phyloP scores from a whole-genome alignment of 1,140 invertebrate genomes.

The Platyscapa corneri region DNA sequence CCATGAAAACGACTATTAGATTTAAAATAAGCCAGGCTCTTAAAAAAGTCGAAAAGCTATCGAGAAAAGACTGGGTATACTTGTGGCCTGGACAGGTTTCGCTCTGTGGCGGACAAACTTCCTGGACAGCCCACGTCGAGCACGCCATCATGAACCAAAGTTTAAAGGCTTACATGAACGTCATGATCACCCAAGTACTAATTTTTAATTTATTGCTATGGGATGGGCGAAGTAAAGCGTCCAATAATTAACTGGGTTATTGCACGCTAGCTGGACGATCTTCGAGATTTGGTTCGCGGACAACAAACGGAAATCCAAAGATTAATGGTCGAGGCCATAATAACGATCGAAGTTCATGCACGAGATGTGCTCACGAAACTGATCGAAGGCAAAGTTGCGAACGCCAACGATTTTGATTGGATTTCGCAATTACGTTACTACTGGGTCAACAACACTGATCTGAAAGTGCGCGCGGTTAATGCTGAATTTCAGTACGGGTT shows the following conservation, averaged over 20 bases:
- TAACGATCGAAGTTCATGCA: constrained; percentile 83
- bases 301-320: constrained; percentile 81
- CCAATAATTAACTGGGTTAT: not conserved
- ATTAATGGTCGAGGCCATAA: constrained; percentile 79
- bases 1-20: constrained; percentile 79
- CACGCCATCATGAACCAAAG: constrained; percentile 71
- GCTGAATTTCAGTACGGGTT: constrained; percentile 78
- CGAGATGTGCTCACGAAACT: constrained; percentile 80
- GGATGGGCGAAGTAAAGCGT: not conserved
- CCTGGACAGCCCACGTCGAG: constrained; percentile 79
- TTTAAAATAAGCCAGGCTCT: constrained; percentile 76
- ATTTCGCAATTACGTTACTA: constrained; percentile 85
- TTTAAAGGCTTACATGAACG: constrained; percentile 71
- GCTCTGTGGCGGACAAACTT: constrained; percentile 79
- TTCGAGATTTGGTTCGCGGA: constrained; percentile 78
- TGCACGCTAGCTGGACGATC: constrained; percentile 79
- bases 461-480: constrained; percentile 79
- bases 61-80: constrained; percentile 81
- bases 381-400: constrained; percentile 77
- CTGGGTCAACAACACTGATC: constrained; percentile 76
- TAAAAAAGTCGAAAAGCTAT: constrained; percentile 68
- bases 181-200: constrained; percentile 68
- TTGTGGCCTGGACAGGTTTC: constrained; percentile 86
- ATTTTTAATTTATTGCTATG: not conserved
- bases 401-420: constrained; percentile 86